A percentile compares a stretch with the other conserved stretches of the same genome.
These are phyloP conservation scores for Paguma larvata DNA, from an alignment of 2,797 vertebrate species.

Conservation along the genomic window DNA sequence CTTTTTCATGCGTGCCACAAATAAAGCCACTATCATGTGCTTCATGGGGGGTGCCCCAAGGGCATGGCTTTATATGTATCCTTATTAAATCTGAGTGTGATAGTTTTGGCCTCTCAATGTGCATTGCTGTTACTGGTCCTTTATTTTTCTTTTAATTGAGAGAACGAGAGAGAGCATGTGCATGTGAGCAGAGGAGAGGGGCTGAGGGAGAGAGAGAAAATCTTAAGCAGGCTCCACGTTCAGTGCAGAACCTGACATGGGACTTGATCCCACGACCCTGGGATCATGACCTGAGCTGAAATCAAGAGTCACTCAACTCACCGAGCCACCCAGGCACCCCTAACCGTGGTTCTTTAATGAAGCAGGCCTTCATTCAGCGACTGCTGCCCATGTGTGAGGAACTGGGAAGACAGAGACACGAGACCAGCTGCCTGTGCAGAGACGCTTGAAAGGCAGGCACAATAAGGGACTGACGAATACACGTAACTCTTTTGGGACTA, in stretches of 20 bases:
- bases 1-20: neutral
- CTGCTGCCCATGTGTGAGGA: neutral
- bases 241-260: too few species aligned
- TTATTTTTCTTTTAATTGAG: neutral
- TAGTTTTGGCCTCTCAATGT: neutral
- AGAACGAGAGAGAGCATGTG: too few species aligned
- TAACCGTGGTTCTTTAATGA: neutral
- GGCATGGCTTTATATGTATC: neutral
- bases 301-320: too few species aligned
- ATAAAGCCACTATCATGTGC: neutral
- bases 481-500: neutral
- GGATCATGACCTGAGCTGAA: too few species aligned
- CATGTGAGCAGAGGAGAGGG: too few species aligned
- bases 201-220: too few species aligned
- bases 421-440: neutral
- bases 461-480: neutral
- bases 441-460: neutral
- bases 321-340: too few species aligned
- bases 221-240: too few species aligned
- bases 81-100: constrained; percentile 20
- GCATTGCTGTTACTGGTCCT: neutral
- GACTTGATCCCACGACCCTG: too few species aligned
- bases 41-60: neutral
- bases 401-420: neutral
- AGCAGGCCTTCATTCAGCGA: neutral